Percentiles rank a stretch among this genome's conserved stretches.
Evolutionary conservation across 1,140 invertebrate species (phyloP).

Genomic region (Stegodyphus mimosarum): DNA sequence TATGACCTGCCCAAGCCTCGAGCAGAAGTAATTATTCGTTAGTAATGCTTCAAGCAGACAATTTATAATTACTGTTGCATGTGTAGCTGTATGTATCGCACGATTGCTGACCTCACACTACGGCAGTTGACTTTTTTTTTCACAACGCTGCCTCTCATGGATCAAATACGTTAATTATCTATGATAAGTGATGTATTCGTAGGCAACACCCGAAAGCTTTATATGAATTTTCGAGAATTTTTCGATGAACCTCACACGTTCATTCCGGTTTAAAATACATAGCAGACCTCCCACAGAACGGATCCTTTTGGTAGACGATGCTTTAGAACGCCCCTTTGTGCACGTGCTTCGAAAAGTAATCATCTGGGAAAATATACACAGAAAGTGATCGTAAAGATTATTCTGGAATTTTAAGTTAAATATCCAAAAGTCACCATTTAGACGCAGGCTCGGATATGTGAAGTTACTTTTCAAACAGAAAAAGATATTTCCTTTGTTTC

Average conservation of each 20-base stretch:
- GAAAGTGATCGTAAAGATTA: too few species aligned
- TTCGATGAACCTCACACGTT: background rate
- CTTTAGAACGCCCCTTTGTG: too few species aligned
- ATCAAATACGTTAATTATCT: background rate
- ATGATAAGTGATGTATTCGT: background rate
- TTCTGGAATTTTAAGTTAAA: too few species aligned
- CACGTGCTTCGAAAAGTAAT: too few species aligned
- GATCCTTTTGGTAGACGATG: background rate
- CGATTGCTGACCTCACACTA: background rate
- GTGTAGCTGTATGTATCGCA: background rate
- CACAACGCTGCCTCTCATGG: background rate
- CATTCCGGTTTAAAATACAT: background rate
- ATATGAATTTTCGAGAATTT: background rate
- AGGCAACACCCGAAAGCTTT: background rate
- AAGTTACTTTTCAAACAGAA: too few species aligned
- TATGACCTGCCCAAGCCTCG: too few species aligned
- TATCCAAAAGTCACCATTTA: too few species aligned
- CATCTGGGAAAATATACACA: too few species aligned
- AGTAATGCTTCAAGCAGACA: too few species aligned
- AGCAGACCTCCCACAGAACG: background rate
- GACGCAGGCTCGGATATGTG: too few species aligned
- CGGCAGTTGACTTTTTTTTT: background rate
- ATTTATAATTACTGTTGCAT: background rate
- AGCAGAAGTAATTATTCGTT: too few species aligned
- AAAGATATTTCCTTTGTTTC: too few species aligned